Percentiles rank a stretch among this genome's conserved stretches.
Evolutionary conservation across 2,888 invertebrate genomes (phyloP).

Genomic region (Timema podura): DNA sequence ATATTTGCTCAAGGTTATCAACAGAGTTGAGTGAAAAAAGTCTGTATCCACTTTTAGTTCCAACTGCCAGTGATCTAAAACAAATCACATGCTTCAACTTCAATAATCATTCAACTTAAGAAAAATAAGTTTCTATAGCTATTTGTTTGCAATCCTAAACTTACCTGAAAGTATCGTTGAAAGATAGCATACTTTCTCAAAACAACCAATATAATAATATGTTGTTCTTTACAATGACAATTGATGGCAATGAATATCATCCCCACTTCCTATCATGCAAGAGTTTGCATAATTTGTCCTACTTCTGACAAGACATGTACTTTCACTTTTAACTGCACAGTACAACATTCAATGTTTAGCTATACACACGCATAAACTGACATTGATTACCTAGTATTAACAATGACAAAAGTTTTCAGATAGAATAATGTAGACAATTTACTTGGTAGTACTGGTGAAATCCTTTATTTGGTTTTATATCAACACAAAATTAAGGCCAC

Average conservation of each 20-base stretch:
- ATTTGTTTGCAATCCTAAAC: neutral
- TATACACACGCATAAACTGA: neutral
- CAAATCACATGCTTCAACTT: conserved; percentile 19
- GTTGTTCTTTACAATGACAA: neutral
- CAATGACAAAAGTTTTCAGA: no score
- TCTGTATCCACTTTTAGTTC: conserved; percentile 85
- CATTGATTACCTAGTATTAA: no score
- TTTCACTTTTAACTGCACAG: conserved; percentile 24
- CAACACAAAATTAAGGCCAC: no score
- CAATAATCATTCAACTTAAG: no score
- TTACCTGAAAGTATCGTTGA: conserved; percentile 14
- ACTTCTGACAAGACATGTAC: conserved; percentile 24
- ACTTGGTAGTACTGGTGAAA: no score
- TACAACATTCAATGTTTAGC: no score
- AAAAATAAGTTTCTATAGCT: neutral
- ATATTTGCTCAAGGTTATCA: conserved; percentile 85
- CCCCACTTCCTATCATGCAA: conserved; percentile 11
- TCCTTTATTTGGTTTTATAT: no score
- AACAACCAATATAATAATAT: neutral
- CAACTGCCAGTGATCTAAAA: conserved; percentile 84
- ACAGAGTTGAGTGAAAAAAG: conserved; percentile 79
- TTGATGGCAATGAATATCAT: conserved; percentile 15
- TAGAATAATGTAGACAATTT: no score
- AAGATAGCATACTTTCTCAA: conserved; percentile 10
- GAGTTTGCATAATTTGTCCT: conserved; percentile 29